Evolutionary conservation across 2,888 invertebrate genomes (phyloP), one percentile per base, ranked within the genome.

Genomic region (Barypeithes pellucidus): DNA sequence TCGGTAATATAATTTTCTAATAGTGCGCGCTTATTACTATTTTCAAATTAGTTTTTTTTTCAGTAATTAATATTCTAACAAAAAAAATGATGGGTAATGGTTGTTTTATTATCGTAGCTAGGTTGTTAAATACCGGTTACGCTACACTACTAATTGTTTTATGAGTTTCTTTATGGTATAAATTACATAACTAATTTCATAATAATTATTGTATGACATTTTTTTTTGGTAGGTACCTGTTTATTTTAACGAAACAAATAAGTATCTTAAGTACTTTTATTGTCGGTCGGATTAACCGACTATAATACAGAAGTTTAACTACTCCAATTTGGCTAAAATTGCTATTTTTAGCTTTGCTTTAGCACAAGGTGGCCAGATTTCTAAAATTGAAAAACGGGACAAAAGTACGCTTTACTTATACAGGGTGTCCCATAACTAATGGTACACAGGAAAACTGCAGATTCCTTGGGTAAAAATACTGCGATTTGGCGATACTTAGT

Each of bases 171-270:
- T 50, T n/a, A 24, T 50, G 22, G 22, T 50, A 24, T 50, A 24
- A 50, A 24, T 50, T 50, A 50, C 50, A 22, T 50, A 50, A 50
- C n/a, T 50, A 50, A 24, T 50, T 50, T 50, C 50, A 50, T 50
- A 50, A 22, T 50, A 50, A 50, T 50, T 22, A n/a, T n/a, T n/a
- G 12, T 47, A 18, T 22, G 50, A 24, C 50, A n/a, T 5, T 50
- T 50, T 50, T 50, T 50, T 4, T 24, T 18, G 12, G 50, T 12
- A 22, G 18, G 18, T 47, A 16, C 16, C 18, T 4, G 11, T 18
- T 47, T 47, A 12, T 47, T 8, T 20, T 0, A 20, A 39, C 1
- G 9, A n/a, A 39, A 39, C n/a, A 39, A 47, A 45, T 45, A 18
- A 16, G 9, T 47, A 47, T 39, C 9, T 39, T 3, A 39, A 39